Base-by-base conservation (phyloP, 2,113 vertebrate genomes). In the Mugil cephalus region DNA sequence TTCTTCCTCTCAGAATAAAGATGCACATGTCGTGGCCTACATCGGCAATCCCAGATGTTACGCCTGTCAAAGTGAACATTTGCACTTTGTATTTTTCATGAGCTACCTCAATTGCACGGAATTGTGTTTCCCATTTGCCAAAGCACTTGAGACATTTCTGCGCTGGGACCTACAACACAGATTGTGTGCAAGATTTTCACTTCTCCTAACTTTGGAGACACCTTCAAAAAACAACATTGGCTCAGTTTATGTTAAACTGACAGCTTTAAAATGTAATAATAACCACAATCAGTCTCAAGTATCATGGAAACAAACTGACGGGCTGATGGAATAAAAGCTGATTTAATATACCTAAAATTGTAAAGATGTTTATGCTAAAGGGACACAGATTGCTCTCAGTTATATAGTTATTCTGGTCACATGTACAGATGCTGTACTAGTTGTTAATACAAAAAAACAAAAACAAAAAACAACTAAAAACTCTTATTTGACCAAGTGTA, bases 1-100 rank as follows among this genome's bases (percentile, higher is more conserved):
- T 84, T 82, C 79, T 79, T 77, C n/a, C 21, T 14, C 54, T 56
- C 58, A 12, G 14, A 72, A 68, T 64, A 48, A 80, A 8, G 13
- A 58, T 46, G 62, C 52, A 24, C 38, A 39, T 19, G 14, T 69
- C 55, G 47, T 30, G 61, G 71, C 3, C 11, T 61, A 46, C 24
- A 39, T 9, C 34, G 13, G 15, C 11, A 66, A 30, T 47, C 18
- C 1, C 4, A 21, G 19, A 69, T 74, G 19, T 38, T 13, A 15
- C 39, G 13, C 63, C 15, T 43, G 42, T 38, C 17, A 63, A 38
- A 60, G 35, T 35, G 24, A 72, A 47, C 43, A 42, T 58, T 55
- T n/a, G 38, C n/a, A 35, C 12, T 36, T 18, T 63, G 5, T n/a
- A 24, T 50, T 30, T 59, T 36, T 58, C 6, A 40, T 64, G n/a